Conservation (phyloP, 2,797 vertebrate species). For the Etheostoma perlongum region DNA sequence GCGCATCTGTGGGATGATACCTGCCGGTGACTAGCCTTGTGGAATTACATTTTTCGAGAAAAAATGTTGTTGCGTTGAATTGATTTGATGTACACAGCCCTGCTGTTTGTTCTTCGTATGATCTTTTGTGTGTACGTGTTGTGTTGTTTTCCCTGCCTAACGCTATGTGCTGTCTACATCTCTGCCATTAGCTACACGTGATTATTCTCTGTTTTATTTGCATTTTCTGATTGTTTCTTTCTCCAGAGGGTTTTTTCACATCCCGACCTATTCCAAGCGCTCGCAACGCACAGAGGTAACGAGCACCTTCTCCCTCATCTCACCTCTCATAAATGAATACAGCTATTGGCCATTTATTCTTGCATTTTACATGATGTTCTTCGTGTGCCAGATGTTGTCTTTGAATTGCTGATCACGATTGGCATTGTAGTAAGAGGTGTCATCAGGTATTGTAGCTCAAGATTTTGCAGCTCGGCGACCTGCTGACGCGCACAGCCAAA, state of each 20-base stretch:
- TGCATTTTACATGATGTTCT: slow-evolving; percentile 15
- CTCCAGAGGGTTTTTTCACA: slow-evolving; percentile 67
- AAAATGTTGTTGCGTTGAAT: slow-evolving; percentile 32
- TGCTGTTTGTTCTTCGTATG: slow-evolving; percentile 50
- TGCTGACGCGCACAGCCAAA: slow-evolving; percentile 69
- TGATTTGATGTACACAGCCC: slow-evolving; percentile 39
- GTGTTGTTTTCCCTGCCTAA: slow-evolving; percentile 52
- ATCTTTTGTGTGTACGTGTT: slow-evolving; percentile 39
- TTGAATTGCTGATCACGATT: slow-evolving; percentile 16
- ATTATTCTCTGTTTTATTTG: slow-evolving; percentile 58
- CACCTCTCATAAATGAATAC: slow-evolving; percentile 38
- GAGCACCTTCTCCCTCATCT: slow-evolving; percentile 65
- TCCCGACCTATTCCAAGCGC: slow-evolving; percentile 61
- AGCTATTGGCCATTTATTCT: slow-evolving; percentile 18
- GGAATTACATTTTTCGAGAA: slow-evolving; percentile 55
- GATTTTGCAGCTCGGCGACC: slow-evolving; percentile 64
- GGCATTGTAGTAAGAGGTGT: slow-evolving; percentile 18
- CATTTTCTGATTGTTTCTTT: slow-evolving; percentile 40
- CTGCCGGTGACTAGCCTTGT: slow-evolving; percentile 43
- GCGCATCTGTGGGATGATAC: slow-evolving; percentile 58
- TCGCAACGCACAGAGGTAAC: slow-evolving; percentile 76
- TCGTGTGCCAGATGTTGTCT: slow-evolving; percentile 16
- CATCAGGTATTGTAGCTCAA: slow-evolving; percentile 41
- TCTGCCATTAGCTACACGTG: slow-evolving; percentile 45
- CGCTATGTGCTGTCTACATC: slow-evolving; percentile 45